Base-by-base conservation (phyloP, 2,113 vertebrate species). In the Apistogramma diplotaenia region DNA sequence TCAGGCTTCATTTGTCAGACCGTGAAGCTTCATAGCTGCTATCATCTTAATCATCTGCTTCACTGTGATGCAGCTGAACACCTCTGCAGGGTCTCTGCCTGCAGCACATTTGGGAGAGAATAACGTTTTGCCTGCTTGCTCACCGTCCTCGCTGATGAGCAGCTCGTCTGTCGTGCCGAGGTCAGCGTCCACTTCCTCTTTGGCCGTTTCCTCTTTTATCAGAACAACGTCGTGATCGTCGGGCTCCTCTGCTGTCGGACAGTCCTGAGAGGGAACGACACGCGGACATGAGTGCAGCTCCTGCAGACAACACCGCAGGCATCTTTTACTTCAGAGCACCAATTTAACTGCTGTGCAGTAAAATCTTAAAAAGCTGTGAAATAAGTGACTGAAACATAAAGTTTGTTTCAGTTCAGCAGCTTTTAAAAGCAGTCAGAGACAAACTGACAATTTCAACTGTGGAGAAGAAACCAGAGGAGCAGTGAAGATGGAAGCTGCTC, bases 201-300 rank as follows among this genome's bases (percentile, higher is more conserved):
- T 81, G 0, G 37, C 9, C 0, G 8, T 53, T 54, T 92, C 92
- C 43, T 90, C 86, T 65, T 93, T 93, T 21, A 94, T 87, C 51
- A 90, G 2, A 23, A 93, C 84, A 0, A 92, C 71, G 1, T 90
- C 89, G 19, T 76, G 62, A 3, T 71, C n/a, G 0, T 0, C 31
- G 9, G 25, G 12, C 40, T 89, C 82, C 12, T 86, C 86, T 5
- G 31, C 46, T 1, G 74, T 3, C 2, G 19, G 19, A 27, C 71
- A 10, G 3, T 79, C 87, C 87, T 91, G 85, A 56, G 13, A 19
- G 15, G 0, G 37, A 46, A 23, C 0, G 61, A 27, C 37, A 46
- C 37, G 2, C n/a, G n/a, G n/a, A n/a, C n/a, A n/a, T n/a, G n/a
- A 31, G 6, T 31, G 29, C 29, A 31, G 29, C 29, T 31, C 29